A percentile compares a stretch with the other conserved stretches of the same genome.
Evolutionary conservation across 2,797 vertebrate species (phyloP).

Genomic region (Arnoldichthys spilopterus): DNA sequence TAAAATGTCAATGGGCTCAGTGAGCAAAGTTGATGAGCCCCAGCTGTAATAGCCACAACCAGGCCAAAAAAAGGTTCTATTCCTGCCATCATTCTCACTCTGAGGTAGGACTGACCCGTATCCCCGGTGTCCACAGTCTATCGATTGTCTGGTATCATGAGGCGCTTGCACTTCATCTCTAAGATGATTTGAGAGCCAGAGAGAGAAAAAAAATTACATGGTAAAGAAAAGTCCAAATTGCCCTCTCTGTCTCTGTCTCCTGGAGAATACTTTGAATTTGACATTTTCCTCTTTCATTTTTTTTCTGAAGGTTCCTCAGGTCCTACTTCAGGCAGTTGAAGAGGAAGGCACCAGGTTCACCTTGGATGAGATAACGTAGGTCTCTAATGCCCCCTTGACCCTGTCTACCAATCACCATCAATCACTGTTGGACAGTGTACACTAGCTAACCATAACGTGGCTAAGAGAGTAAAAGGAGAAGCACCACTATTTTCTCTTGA

Average conservation of each 20-base stretch:
- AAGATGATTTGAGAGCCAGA: slow-evolving; percentile 46
- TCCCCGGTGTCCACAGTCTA: slow-evolving; percentile 54
- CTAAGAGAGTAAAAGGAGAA: not conserved
- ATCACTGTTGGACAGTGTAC: slow-evolving; percentile 14
- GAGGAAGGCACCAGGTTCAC: not conserved
- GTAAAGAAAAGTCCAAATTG: slow-evolving; percentile 58
- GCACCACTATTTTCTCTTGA: not conserved
- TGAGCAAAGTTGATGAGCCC: not conserved
- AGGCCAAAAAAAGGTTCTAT: slow-evolving; percentile 56
- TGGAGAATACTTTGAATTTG: slow-evolving; percentile 47
- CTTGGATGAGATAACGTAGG: slow-evolving; percentile 19
- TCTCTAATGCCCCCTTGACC: slow-evolving; percentile 1
- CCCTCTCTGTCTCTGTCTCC: slow-evolving; percentile 50
- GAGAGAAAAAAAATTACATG: slow-evolving; percentile 43
- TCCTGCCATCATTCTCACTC: slow-evolving; percentile 49
- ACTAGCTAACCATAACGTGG: not conserved
- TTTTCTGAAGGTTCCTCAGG: slow-evolving; percentile 27
- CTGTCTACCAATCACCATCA: slow-evolving; percentile 22
- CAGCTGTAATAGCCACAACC: not conserved
- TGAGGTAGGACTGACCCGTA: slow-evolving; percentile 56
- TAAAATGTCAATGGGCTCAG: slow-evolving; percentile 14
- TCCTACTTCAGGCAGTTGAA: slow-evolving; percentile 8
- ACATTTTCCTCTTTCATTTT: slow-evolving; percentile 42
- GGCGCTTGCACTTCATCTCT: slow-evolving; percentile 61
- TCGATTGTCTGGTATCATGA: slow-evolving; percentile 61